Conservation (phyloP, 2,797 vertebrate genomes). For the Poeciliopsis gracilis region DNA sequence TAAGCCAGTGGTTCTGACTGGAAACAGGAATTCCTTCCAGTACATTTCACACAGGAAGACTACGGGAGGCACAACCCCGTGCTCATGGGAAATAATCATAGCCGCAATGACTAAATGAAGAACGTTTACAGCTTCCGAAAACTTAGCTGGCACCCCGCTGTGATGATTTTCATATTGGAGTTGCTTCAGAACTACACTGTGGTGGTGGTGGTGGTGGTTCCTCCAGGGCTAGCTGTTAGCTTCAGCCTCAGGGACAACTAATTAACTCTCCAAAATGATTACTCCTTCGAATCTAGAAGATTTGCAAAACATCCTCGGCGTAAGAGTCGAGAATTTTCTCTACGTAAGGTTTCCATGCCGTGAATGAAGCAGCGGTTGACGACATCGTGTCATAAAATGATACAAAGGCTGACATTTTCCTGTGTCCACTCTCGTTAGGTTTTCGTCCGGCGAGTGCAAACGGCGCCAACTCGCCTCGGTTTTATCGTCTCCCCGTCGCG, state of each 20-base stretch:
- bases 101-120: background rate
- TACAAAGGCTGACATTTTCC: background rate
- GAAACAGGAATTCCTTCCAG: background rate
- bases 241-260: background rate
- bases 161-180: background rate
- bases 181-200: background rate
- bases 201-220: background rate
- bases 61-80: background rate
- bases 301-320: background rate
- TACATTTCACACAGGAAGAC: background rate
- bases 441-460: conserved; percentile 22
- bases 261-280: background rate
- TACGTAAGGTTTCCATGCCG: conserved; percentile 5
- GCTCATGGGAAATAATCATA: background rate
- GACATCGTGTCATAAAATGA: background rate
- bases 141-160: background rate
- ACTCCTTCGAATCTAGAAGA: background rate
- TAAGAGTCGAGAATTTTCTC: conserved; percentile 20
- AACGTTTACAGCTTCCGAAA: background rate
- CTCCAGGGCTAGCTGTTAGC: background rate
- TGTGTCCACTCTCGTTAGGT: background rate
- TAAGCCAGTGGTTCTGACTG: background rate
- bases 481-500: conserved; percentile 32
- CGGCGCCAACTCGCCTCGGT: conserved; percentile 29
- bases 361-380: conserved; percentile 12